Base-by-base conservation (phyloP, 2,113 vertebrate species). In the Castor canadensis region DNA sequence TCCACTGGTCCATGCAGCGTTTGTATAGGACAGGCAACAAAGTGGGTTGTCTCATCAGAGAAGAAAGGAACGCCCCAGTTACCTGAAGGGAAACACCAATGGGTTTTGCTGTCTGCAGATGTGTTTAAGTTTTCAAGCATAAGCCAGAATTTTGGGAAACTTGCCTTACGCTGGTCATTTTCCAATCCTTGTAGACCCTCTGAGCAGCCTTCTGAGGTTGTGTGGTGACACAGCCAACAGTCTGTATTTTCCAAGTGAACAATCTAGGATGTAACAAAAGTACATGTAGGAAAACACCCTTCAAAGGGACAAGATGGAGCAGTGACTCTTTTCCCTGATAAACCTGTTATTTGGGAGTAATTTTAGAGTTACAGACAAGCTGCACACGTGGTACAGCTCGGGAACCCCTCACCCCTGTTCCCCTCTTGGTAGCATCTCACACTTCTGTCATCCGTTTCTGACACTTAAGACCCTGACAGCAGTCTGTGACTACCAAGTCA, bases 201-300 rank as follows among this genome's bases (percentile, higher is more conserved):
- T 3, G 1, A 22, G 3, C 47, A 89, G 35, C 64, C n/a, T n/a
- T n/a, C n/a, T n/a, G n/a, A n/a, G n/a, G n/a, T n/a, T 38, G 0
- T 1, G 17, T 0, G 1, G n/a, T 1, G 17, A 20, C 0, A 6
- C 3, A 5, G 5, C 17, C 0, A 38, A 1, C 1, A 4, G 45
- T 5, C 0, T 0, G 3, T 8, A 1, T 0, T 62, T 26, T 24
- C 9, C 49, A 32, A 52, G 19, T 2, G 28, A 9, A 54, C 58
- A 13, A 1, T 0, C 4, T 1, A n/a, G 9, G 40, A 24, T 11
- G 7, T 28, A 5, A 5, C 26, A 6, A 20, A 16, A 15, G 20
- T 45, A 5, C 0, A 0, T 38, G 1, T 0, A 13, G 38, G 19
- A 3, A 28, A 12, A 15, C 24, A 2, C 9, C 28, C 26, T 71